phyloP scores from a whole-genome alignment of 1,140 invertebrate species.

The Platyscapa corneri region DNA sequence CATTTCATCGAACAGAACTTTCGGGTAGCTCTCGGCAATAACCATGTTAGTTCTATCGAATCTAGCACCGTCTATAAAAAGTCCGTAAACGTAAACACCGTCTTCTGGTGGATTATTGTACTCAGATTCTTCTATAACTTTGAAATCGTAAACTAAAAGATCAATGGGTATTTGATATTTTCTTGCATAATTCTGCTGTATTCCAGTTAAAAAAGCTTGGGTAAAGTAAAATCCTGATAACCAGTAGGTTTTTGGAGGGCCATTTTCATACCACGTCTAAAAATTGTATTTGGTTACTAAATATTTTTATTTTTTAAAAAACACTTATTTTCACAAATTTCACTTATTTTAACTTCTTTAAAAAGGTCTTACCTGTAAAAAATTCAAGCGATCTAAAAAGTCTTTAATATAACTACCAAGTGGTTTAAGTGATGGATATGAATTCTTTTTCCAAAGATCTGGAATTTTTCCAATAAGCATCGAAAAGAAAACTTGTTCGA shows the following conservation, averaged over 20 bases:
- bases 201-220: constrained; percentile 95
- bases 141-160: constrained; percentile 89
- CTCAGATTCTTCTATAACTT: constrained; percentile 71
- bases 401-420: constrained; percentile 93
- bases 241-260: constrained; percentile 90
- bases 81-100: constrained; percentile 88
- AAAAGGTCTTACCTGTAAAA: constrained; percentile 79
- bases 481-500: constrained; percentile 90
- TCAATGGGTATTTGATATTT: constrained; percentile 94
- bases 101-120: constrained; percentile 79
- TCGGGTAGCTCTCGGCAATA: constrained; percentile 87
- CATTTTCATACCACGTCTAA: constrained; percentile 88
- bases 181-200: constrained; percentile 93
- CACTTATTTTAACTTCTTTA: neutral
- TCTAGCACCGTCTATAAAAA: constrained; percentile 91
- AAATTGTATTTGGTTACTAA: constrained; percentile 7
- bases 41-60: constrained; percentile 82
- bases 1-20: constrained; percentile 87
- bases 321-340: neutral
- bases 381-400: constrained; percentile 87
- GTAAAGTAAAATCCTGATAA: constrained; percentile 96
- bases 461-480: constrained; percentile 91
- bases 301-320: neutral
- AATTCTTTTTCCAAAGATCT: constrained; percentile 85
- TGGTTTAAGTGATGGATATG: constrained; percentile 95